Conservation (phyloP, 2,797 vertebrate genomes). For the Clangula hyemalis region DNA sequence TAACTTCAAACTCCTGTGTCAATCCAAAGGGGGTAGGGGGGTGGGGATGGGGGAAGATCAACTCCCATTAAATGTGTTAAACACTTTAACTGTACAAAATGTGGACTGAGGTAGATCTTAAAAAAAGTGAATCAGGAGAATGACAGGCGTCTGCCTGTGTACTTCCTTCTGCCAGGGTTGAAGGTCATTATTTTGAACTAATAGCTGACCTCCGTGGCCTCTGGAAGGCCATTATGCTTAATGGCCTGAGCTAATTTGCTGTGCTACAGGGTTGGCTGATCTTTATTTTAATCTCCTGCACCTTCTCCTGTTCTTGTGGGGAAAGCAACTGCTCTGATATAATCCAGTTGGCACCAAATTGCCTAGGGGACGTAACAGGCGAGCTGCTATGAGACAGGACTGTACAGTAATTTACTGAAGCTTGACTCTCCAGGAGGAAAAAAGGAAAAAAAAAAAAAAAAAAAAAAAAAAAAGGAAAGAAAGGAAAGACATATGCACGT, state of each 20-base stretch:
- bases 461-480: not conserved
- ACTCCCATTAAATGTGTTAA: slow-evolving; percentile 46
- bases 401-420: slow-evolving; percentile 16
- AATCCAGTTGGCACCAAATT: slow-evolving; percentile 71
- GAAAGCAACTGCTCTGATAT: slow-evolving; percentile 71
- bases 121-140: slow-evolving; percentile 27
- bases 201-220: slow-evolving; percentile 69
- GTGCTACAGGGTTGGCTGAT: slow-evolving; percentile 66
- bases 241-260: slow-evolving; percentile 78
- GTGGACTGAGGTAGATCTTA: not conserved
- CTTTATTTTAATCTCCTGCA: slow-evolving; percentile 69
- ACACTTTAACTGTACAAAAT: slow-evolving; percentile 37
- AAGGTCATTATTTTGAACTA: slow-evolving; percentile 74
- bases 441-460: not conserved
- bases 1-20: slow-evolving; percentile 34
- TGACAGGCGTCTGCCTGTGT: not conserved
- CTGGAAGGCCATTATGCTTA: slow-evolving; percentile 75
- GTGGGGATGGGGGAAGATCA: not conserved
- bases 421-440: not conserved
- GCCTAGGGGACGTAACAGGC: slow-evolving; percentile 36
- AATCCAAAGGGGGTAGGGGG: not conserved
- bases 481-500: not conserved
- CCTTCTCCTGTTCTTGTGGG: slow-evolving; percentile 55
- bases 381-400: slow-evolving; percentile 49
- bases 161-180: slow-evolving; percentile 62